Conservation (phyloP, 2,888 invertebrate genomes). For the Mythimna lalbum region DNA sequence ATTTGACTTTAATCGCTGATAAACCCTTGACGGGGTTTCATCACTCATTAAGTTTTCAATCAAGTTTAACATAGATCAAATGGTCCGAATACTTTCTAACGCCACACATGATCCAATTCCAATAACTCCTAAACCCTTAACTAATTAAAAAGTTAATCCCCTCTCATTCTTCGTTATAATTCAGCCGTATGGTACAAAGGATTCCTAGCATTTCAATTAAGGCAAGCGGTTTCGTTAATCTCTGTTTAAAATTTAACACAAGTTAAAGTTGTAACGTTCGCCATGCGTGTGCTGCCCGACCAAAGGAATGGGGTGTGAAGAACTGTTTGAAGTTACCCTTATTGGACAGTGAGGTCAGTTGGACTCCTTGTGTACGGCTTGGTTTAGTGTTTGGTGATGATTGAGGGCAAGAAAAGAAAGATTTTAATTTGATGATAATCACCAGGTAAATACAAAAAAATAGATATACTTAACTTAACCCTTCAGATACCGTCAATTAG, state of each 20-base stretch:
- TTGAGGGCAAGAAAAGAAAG: neutral
- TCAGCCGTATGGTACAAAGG: constrained; percentile 74
- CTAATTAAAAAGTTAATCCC: constrained; percentile 62
- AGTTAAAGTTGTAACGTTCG: constrained; percentile 78
- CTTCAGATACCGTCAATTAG: too few relatives aligned
- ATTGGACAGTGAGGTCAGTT: constrained; percentile 50
- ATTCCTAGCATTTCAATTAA: constrained; percentile 79
- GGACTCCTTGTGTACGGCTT: constrained; percentile 28
- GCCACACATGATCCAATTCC: constrained; percentile 36
- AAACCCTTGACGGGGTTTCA: neutral
- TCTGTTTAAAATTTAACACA: constrained; percentile 50
- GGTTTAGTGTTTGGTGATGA: constrained; percentile 11
- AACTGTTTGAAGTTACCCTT: constrained; percentile 77
- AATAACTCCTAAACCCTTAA: constrained; percentile 27
- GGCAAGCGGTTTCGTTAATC: constrained; percentile 73
- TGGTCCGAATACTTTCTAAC: constrained; percentile 25
- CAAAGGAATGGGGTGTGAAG: constrained; percentile 70
- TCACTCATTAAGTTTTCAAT: neutral
- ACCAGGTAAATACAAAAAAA: too few relatives aligned
- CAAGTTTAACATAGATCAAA: constrained; percentile 7
- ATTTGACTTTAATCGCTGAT: neutral
- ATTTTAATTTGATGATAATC: too few relatives aligned
- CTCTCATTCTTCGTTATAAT: constrained; percentile 61
- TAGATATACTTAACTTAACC: too few relatives aligned
- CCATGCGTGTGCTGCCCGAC: constrained; percentile 47